Evolutionary conservation across 2,888 invertebrate species (phyloP), one percentile per base, ranked within the genome.

Genomic region (Hirtodrosophila trivittata): DNA sequence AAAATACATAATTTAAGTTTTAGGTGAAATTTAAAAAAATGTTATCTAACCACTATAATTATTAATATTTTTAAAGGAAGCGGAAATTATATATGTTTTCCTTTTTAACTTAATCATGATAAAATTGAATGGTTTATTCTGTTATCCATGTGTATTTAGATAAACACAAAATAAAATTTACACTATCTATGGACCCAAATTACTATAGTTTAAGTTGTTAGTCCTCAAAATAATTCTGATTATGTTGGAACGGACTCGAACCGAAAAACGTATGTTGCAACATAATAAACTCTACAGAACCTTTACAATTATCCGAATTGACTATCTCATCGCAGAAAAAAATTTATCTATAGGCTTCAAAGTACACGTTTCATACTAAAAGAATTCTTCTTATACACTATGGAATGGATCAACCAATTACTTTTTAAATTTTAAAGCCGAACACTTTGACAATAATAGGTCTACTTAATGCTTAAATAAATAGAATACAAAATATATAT

Each of bases 371-470:
- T 21, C 5, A 3, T 21, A 9, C 12, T 54, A 9, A 18, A 45
- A 47, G 33, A 32, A 16, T 21, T 25, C 25, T 47, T 38, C 67
- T 72, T 73, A 69, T 56, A 30, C 43, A 39, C 85, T 77, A 78
- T 85, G 86, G 77, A 85, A 78, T 78, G 86, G 56, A 77, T 60
- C 32, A 77, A 68, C 85, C 68, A 85, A 85, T 63, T 42, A 33
- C 49, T 52, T 12, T 7, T 12, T 28, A 51, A 52, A 38, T 52
- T 66, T 55, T 35, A 38, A 66, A n/a, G 55, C 54, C 33, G 43
- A 72, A 59, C 33, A 28, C 45, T 46, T 39, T 47, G 49, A 39
- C 47, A 32, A 39, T 33, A 35, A 64, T 68, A 65, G 65, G 49
- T 45, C 72, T 73, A 66, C 59, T 73, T 73, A 73, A 66, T 60